These are phyloP conservation scores for Sus cebifrons DNA, from an alignment of 2,797 vertebrate species.

Conservation along the genomic window DNA sequence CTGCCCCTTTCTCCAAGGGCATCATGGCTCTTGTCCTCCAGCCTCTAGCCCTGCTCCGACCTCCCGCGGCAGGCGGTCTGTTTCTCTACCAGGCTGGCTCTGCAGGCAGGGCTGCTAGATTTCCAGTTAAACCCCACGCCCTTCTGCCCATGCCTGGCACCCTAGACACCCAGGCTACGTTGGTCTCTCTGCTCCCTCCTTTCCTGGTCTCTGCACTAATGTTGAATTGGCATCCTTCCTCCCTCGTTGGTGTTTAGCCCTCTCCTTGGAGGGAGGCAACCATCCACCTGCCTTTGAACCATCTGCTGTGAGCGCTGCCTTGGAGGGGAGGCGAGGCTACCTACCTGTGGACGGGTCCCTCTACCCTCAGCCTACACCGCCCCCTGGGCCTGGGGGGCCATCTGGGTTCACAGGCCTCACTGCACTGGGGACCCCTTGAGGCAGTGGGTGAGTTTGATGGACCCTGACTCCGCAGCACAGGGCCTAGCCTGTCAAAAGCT, in stretches of 20 bases:
- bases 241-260: too few relatives aligned
- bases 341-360: too few relatives aligned
- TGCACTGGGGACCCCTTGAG: background rate
- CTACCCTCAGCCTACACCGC: background rate
- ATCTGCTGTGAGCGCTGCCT: background rate
- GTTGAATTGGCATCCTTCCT: background rate
- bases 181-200: too few relatives aligned
- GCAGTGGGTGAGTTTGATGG: accelerated
- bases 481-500: background rate
- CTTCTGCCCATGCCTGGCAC: accelerated
- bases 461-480: background rate
- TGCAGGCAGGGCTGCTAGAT: accelerated
- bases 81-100: too few relatives aligned
- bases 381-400: accelerated
- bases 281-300: too few relatives aligned
- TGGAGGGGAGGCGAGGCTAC: background rate
- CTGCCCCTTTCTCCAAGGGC: accelerated
- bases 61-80: background rate
- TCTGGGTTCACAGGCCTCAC: background rate
- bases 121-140: background rate
- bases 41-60: background rate
- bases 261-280: background rate
- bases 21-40: accelerated
- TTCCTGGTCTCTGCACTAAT: background rate
- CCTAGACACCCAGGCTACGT: accelerated